Evolutionary conservation across 1,140 invertebrate species (phyloP).

Genomic region (Nymphalis io): DNA sequence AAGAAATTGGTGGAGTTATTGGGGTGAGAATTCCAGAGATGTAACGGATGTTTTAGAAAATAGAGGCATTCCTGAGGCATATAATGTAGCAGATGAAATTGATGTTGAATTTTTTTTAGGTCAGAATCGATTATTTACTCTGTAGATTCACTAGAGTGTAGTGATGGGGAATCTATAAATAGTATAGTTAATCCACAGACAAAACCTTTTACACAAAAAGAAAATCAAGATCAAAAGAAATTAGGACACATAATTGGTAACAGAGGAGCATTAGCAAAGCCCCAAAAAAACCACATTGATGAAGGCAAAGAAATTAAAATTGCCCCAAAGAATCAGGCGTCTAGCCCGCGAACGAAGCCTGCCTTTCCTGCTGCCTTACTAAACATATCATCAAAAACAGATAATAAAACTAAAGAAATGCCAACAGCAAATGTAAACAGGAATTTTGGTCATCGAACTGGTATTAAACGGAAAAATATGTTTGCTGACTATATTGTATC

Average conservation of each 20-base stretch:
- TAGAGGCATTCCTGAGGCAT: slow-evolving; percentile 37
- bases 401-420: slow-evolving; percentile 58
- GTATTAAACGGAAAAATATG: slow-evolving; percentile 64
- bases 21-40: slow-evolving; percentile 60
- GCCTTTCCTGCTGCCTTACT: slow-evolving; percentile 60
- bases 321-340: slow-evolving; percentile 47
- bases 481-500: slow-evolving; percentile 66
- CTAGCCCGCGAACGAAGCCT: slow-evolving; percentile 49
- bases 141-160: slow-evolving; percentile 65
- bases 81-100: slow-evolving; percentile 56
- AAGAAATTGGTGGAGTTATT: slow-evolving; percentile 68
- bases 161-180: slow-evolving; percentile 67
- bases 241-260: slow-evolving; percentile 52
- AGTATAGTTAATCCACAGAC: slow-evolving; percentile 70
- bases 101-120: slow-evolving; percentile 64
- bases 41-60: slow-evolving; percentile 55
- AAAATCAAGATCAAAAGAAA: slow-evolving; percentile 54
- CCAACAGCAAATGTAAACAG: slow-evolving; percentile 39
- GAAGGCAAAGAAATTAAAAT: slow-evolving; percentile 54
- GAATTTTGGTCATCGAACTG: slow-evolving; percentile 56
- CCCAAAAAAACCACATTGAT: slow-evolving; percentile 47
- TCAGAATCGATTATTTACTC: slow-evolving; percentile 61
- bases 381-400: slow-evolving; percentile 57
- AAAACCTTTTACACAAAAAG: no score
- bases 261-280: slow-evolving; percentile 48